A percentile compares a stretch with the other conserved stretches of the same genome.
phyloP scores from a whole-genome alignment of 2,113 vertebrate genomes.

The Oreochromis aureus region DNA sequence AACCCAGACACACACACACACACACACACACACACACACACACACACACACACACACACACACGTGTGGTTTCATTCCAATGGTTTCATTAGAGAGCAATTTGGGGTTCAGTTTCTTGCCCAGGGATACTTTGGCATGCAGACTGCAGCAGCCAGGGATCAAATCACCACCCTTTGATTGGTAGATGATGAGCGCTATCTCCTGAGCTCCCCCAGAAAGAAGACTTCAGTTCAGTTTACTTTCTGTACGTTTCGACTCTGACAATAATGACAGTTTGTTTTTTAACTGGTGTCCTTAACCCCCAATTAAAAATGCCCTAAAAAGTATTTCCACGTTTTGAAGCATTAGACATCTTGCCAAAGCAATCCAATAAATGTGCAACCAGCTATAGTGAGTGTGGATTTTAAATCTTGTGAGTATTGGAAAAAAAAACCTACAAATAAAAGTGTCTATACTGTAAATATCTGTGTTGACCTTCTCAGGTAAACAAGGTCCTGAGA shows the following conservation, averaged over 20 bases:
- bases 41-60: rapidly evolving
- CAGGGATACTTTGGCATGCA: background rate
- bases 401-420: background rate
- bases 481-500: constrained; percentile 93
- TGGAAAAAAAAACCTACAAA: background rate
- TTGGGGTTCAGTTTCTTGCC: background rate
- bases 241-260: background rate
- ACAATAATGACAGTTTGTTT: background rate
- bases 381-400: rapidly evolving
- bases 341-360: background rate
- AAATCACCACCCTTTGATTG: background rate
- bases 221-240: background rate
- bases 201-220: background rate
- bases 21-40: rapidly evolving
- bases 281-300: background rate
- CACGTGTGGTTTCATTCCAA: rapidly evolving
- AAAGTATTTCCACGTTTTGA: background rate
- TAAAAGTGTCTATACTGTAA: background rate
- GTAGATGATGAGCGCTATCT: background rate
- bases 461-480: background rate
- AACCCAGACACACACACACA: background rate
- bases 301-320: background rate
- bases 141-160: background rate
- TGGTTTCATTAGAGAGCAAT: rapidly evolving
- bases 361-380: background rate